phyloP scores from a whole-genome alignment of 2,888 invertebrate species.

The Sarcophaga subvicina region DNA sequence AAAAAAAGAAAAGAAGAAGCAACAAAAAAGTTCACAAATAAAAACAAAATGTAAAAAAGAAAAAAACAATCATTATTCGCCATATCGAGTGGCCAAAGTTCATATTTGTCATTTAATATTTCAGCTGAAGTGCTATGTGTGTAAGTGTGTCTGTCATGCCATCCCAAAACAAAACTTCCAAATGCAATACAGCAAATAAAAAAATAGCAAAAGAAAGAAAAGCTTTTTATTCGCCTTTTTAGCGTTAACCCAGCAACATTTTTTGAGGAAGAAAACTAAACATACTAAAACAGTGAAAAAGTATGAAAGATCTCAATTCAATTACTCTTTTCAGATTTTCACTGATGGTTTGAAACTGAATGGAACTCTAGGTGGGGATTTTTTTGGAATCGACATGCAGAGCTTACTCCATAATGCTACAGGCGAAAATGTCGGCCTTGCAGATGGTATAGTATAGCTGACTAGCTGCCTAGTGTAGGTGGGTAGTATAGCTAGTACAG shows the following conservation, averaged over 20 bases:
- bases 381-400: too few species aligned
- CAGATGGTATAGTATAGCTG: too few species aligned
- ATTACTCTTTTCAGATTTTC: too few species aligned
- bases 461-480: too few species aligned
- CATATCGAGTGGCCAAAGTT: conserved; percentile 55
- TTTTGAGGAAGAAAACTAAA: background rate
- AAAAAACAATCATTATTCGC: conserved; percentile 32
- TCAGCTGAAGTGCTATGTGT: background rate
- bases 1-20: conserved; percentile 6
- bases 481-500: too few species aligned
- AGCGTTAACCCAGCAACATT: conserved; percentile 10
- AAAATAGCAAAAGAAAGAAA: conserved; percentile 7
- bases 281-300: too few species aligned
- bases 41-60: background rate
- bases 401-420: too few species aligned
- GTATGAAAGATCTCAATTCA: too few species aligned
- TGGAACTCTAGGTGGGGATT: too few species aligned
- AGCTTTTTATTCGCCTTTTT: background rate
- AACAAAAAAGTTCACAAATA: background rate
- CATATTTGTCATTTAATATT: conserved; percentile 55
- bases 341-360: too few species aligned
- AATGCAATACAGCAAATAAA: conserved; percentile 17
- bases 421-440: too few species aligned
- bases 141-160: background rate
- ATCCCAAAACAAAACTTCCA: conserved; percentile 31